These are phyloP conservation scores for Monoplex corrugatus DNA, from an alignment of 2,888 invertebrate species.

Conservation along the genomic window DNA sequence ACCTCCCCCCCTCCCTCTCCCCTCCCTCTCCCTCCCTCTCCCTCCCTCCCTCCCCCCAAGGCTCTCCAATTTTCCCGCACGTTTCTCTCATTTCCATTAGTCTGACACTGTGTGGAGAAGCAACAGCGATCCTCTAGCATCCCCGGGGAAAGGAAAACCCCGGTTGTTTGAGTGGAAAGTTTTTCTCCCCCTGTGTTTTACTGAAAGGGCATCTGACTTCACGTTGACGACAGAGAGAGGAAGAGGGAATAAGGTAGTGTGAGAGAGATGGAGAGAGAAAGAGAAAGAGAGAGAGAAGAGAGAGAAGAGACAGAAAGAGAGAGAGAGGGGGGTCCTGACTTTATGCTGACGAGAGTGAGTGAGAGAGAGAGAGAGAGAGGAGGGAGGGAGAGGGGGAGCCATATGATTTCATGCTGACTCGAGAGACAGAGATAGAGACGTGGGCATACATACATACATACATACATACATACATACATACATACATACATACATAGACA, in stretches of 20 bases:
- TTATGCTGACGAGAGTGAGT: not conserved
- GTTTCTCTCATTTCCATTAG: not conserved
- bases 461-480: not conserved
- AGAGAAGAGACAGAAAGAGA: not conserved
- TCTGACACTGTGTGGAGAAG: not conserved
- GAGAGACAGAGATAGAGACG: conserved; percentile 7
- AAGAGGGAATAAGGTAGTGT: not conserved
- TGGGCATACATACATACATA: not conserved
- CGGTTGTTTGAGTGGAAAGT: not conserved
- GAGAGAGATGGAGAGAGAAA: conserved; percentile 15
- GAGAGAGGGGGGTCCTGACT: not conserved
- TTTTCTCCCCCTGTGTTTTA: not conserved
- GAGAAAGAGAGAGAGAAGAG: conserved; percentile 32
- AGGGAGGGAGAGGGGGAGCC: not conserved
- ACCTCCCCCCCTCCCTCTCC: no score
- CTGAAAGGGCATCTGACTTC: conserved; percentile 25
- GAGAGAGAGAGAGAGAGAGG: not conserved
- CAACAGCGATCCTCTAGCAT: not conserved
- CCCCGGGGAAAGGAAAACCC: not conserved
- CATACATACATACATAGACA: conserved; percentile 30
- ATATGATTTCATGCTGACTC: no score
- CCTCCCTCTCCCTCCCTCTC: not conserved
- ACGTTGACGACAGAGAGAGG: not conserved
- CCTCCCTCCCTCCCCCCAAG: no score
- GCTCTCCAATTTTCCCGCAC: no score